phyloP scores from a whole-genome alignment of 2,888 invertebrate genomes.

The Pandemis cinnamomeana region DNA sequence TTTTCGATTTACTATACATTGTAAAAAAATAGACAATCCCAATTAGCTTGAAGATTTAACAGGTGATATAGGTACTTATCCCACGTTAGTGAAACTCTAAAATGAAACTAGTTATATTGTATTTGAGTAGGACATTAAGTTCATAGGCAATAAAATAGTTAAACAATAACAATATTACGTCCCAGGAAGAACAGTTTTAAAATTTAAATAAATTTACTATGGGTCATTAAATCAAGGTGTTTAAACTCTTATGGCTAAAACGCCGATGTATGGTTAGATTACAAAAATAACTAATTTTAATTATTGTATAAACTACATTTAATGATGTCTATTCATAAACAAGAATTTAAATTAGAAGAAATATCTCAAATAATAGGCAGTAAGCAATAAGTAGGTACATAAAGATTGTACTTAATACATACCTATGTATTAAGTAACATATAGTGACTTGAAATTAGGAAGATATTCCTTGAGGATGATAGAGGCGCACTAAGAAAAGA shows the following conservation, averaged over 20 bases:
- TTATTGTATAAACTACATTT: not conserved
- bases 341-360: not conserved
- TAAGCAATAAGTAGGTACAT: not conserved
- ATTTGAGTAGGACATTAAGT: no score
- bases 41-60: no score
- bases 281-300: not conserved
- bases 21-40: no score
- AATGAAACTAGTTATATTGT: no score
- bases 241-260: conserved; percentile 5
- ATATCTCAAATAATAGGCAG: not conserved
- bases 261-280: not conserved
- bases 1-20: no score
- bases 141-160: not conserved
- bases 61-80: no score
- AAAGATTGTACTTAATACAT: not conserved
- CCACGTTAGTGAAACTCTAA: no score
- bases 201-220: conserved; percentile 13
- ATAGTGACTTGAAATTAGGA: no score
- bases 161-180: not conserved
- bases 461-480: no score
- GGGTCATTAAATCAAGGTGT: conserved; percentile 14
- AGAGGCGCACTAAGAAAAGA: no score
- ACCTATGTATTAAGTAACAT: no score
- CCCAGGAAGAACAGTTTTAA: conserved; percentile 7
- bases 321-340: not conserved